Base-by-base conservation (phyloP, 2,888 invertebrate species). In the Drosophila nr. fundita region DNA sequence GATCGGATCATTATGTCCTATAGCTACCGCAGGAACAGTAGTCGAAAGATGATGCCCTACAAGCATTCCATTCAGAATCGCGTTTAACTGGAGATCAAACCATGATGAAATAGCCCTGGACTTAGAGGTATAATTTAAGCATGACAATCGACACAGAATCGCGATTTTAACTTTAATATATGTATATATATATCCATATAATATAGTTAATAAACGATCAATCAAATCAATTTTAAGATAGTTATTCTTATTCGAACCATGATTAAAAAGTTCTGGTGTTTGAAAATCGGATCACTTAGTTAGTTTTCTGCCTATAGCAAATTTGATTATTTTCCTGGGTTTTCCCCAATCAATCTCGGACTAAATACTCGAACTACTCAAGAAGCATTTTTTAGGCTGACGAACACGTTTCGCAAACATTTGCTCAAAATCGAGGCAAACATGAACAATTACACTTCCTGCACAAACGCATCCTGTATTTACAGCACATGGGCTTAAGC, bases 391-490 rank as follows among this genome's bases (percentile, higher is more conserved):
- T 49, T 40, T 45, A 38, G 61, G 50, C 58, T 24, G 30, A 71
- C 58, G 69, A 61, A 67, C 48, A 72, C 53, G 72, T 85, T 83
- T 85, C 68, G 77, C 88, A 83, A 84, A 84, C 75, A 88, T 80
- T 86, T 82, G 73, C 58, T 49, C 49, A 45, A 55, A 27, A 38
- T 60, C 27, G 58, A 53, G 50, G 50, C 8, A 55, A 68, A 66
- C 60, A 49, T 48, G 76, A 74, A 80, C 87, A 87, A 87, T 82
- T 87, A 80, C 80, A 77, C 72, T 79, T 87, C 87, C 87, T 89
- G 85, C 73, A 66, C 34, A 66, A 72, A 68, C 52, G 75, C 81
- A 79, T 81, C 76, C 78, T 81, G 79, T 65, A 63, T 65, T 70
- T 77, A 68, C 80, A 73, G 72, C 71, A 72, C 80, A 81, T 70